These are phyloP conservation scores for Epicampocera succincta DNA, from an alignment of 2,888 invertebrate genomes.

Conservation along the genomic window DNA sequence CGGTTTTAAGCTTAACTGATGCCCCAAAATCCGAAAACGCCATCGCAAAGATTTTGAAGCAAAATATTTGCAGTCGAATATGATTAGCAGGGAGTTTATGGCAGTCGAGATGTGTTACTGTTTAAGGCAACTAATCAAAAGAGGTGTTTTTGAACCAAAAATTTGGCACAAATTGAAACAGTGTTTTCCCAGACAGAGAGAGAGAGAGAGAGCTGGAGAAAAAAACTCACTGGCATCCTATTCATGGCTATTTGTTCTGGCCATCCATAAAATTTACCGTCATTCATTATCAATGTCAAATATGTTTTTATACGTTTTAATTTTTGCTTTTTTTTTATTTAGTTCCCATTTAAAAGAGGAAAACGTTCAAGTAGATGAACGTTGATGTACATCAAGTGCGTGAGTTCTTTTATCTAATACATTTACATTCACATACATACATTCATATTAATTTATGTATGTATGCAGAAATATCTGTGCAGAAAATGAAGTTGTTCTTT, in stretches of 20 bases:
- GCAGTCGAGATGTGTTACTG: too few species aligned
- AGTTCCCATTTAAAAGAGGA: not conserved
- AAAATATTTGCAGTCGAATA: too few species aligned
- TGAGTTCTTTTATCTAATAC: conserved; percentile 4
- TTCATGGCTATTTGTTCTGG: conserved; percentile 8
- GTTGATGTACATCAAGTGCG: not conserved
- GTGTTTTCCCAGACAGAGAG: not conserved
- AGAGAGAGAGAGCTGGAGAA: not conserved
- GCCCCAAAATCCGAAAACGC: too few species aligned
- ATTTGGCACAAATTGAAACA: conserved; percentile 1
- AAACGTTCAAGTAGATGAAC: not conserved
- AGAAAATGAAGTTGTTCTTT: not conserved
- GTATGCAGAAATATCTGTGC: not conserved
- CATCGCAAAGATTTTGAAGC: too few species aligned
- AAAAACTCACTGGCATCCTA: not conserved
- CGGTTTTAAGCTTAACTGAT: too few species aligned
- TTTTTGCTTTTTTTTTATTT: conserved; percentile 11
- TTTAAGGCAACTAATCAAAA: too few species aligned
- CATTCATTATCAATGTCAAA: conserved; percentile 71
- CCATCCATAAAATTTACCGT: conserved; percentile 50
- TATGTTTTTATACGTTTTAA: conserved; percentile 27
- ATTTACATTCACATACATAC: not conserved
- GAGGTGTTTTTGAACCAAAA: not conserved
- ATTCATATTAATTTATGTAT: not conserved
- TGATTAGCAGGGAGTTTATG: too few species aligned